Conservation (phyloP, 2,888 invertebrate species). For the Stomorhina lunata region DNA sequence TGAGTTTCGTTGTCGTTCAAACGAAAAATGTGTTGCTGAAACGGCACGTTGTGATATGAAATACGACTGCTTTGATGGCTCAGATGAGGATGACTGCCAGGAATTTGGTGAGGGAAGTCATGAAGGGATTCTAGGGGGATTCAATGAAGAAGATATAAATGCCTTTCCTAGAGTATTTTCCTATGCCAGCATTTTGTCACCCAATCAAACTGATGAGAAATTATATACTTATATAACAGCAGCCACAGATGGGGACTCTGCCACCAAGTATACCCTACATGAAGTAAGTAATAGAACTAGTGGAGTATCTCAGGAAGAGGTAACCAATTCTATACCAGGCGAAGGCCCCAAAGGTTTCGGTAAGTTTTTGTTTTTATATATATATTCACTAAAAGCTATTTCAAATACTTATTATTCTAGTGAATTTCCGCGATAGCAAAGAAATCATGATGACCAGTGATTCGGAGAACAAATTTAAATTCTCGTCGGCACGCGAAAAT, state of each 20-base stretch:
- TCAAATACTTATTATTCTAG: conserved; percentile 72
- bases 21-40: conserved; percentile 82
- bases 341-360: conserved; percentile 73
- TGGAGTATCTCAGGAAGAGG: conserved; percentile 71
- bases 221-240: conserved; percentile 74
- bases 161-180: conserved; percentile 76
- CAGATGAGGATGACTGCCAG: conserved; percentile 83
- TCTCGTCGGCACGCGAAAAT: conserved; percentile 73
- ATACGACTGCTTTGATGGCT: conserved; percentile 83
- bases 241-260: conserved; percentile 72
- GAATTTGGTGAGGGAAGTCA: conserved; percentile 80
- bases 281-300: conserved; percentile 70
- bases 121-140: conserved; percentile 80
- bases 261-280: conserved; percentile 71
- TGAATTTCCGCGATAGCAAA: conserved; percentile 82
- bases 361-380: conserved; percentile 56
- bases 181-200: conserved; percentile 77
- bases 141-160: conserved; percentile 73
- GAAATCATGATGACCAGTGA: conserved; percentile 84
- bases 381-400: neutral
- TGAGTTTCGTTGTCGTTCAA: conserved; percentile 80
- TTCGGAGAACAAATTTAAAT: conserved; percentile 79
- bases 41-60: conserved; percentile 84
- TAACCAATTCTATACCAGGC: conserved; percentile 65
- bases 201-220: conserved; percentile 74